Base-by-base conservation (phyloP, 2,888 invertebrate genomes). In the Lymantria dispar region DNA sequence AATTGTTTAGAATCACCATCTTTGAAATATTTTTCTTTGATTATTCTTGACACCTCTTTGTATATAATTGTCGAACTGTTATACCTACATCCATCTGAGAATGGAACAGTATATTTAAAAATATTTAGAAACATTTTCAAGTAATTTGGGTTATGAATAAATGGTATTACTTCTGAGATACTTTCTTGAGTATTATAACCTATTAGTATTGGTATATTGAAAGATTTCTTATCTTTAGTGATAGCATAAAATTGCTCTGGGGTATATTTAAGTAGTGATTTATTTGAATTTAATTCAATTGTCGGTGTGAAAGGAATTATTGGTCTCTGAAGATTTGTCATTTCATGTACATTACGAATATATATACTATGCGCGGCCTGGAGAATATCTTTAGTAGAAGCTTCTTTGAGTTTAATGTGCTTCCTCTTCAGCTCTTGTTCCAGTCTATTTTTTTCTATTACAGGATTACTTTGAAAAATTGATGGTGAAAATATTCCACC, bases 171-270 rank as follows among this genome's bases (percentile, higher is more conserved):
- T 76, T 90, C 88, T n/a, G 87, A 77, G 57, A 91, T 85, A 62
- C 86, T 83, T 70, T 92, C 92, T 70, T 87, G 81, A 15, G 87
- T 91, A 52, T 86, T 92, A 50, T 87, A 92, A 38, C 92, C 92
- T n/a, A 91, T 78, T 43, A 93, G 68, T 39, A 91, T 75, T 10
- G 91, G 87, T 52, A 87, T 81, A 36, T 60, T 65, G 5, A 60
- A 52, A 29, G 36, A 38, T 15, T 40, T 8, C 0, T 66, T 53
- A 12, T 51, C 54, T 45, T 56, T 48, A 8, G 52, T 36, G 8
- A 53, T 57, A n/a, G 58, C 56, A 37, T 70, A 67, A 46, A 77
- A 68, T 9, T 79, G 61, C 8, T 72, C 61, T 2, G 80, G 76
- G 10, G 56, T 54, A 36, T 58, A 64, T 3, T 58, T 68, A 37